These are phyloP conservation scores for Tetranychus piercei DNA, from an alignment of 2,888 invertebrate genomes.

Conservation along the genomic window DNA sequence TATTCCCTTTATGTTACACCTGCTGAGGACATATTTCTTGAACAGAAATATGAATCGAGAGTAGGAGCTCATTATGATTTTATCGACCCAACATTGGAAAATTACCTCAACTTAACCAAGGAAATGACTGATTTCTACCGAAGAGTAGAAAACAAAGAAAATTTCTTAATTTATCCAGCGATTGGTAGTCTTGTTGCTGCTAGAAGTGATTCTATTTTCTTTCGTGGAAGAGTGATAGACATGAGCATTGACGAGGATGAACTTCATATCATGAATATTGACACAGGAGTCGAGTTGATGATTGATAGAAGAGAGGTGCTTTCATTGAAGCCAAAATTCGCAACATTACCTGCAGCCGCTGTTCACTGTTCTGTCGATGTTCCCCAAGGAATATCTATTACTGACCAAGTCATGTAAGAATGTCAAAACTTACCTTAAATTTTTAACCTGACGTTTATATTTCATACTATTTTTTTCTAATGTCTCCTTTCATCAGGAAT, in stretches of 20 bases:
- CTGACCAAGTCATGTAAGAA: background rate
- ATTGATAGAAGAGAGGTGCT: background rate
- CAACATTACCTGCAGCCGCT: background rate
- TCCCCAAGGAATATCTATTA: background rate
- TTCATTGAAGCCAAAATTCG: background rate
- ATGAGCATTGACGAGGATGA: background rate
- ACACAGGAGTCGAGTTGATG: background rate
- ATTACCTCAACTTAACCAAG: background rate
- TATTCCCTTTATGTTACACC: background rate
- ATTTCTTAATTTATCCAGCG: background rate
- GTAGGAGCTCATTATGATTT: background rate
- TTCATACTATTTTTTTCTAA: too few species aligned
- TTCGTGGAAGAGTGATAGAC: background rate
- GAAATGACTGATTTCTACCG: background rate
- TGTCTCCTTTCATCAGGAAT: too few species aligned
- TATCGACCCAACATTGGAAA: background rate
- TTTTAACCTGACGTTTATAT: too few species aligned
- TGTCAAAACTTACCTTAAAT: background rate
- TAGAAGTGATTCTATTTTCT: background rate
- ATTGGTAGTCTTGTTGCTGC: conserved; percentile 2
- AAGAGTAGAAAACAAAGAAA: background rate
- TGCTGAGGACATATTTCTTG: background rate
- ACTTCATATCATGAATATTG: background rate
- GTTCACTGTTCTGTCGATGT: background rate
- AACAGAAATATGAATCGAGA: background rate